Evolutionary conservation across 2,113 vertebrate species (phyloP), one percentile per base, ranked within the genome.

Genomic region (Neofelis nebulosa): DNA sequence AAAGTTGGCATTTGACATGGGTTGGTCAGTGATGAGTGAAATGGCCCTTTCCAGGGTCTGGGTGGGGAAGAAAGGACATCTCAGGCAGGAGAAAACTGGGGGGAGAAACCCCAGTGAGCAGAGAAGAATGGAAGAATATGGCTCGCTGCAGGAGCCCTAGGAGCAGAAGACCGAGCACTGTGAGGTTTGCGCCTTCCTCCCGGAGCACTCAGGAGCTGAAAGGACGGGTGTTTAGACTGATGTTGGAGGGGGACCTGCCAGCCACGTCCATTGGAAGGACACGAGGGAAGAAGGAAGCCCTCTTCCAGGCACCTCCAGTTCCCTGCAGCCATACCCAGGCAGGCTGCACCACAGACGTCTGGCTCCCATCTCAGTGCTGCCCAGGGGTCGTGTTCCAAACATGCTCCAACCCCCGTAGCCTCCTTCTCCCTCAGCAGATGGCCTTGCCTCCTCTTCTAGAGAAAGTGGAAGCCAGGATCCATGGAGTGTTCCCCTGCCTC

Each of bases 211-310:
- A 12, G 3, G 38, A 38, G 25, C 71, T 23, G 66, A 55, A 61
- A 6, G 7, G 41, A 57, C 23, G 4, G 16, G 11, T 48, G 11
- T 31, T 18, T 12, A 50, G 74, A 41, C 13, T 29, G 63, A 27
- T 18, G 2, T 7, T 11, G 25, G 4, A 41, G 19, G n/a, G 81
- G 95, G 27, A 15, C 23, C 41, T 31, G 57, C n/a, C 55, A 31
- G 33, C 13, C 55, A 68, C 0, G 0, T 16, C 66, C 7, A 0
- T 1, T 21, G n/a, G 14, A 19, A 76, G 21, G 63, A 23, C 57
- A 61, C 1, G 7, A 61, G 57, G 57, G 21, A 9, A 61, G 7
- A 19, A 76, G 27, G 63, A 12, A n/a, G 36, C 29, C 4, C 33
- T 68, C 61, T 16, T 45, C 68, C 55, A 3, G 11, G 9, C 7